Percentiles rank a stretch among this genome's conserved stretches.
These are phyloP conservation scores for Lasioglossum figueresi DNA, from an alignment of 2,888 invertebrate genomes.

Conservation along the genomic window DNA sequence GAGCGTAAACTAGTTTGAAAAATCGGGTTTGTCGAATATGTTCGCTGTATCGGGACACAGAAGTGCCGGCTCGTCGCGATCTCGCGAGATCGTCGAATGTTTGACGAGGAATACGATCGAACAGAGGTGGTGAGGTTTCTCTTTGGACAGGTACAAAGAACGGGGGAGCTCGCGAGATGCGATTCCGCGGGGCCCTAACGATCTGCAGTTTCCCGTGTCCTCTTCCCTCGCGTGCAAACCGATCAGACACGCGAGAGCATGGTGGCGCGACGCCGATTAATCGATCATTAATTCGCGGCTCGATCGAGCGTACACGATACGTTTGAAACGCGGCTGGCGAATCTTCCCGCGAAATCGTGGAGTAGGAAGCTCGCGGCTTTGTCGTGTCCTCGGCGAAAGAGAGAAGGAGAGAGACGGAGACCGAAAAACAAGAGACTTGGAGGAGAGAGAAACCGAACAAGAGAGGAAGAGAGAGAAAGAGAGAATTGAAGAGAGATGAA, in stretches of 20 bases:
- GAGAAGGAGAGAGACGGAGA: conserved; percentile 18
- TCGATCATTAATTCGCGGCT: conserved; percentile 45
- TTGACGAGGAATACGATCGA: conserved; percentile 15
- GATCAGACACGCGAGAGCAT: not conserved
- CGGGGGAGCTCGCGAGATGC: not conserved
- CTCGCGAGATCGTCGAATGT: not conserved
- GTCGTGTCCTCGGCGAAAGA: conserved; percentile 48
- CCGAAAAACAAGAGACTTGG: not conserved
- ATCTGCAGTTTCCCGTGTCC: not conserved
- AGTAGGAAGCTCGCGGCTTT: conserved; percentile 50
- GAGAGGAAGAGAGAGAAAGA: conserved; percentile 14
- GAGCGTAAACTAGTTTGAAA: conserved; percentile 8
- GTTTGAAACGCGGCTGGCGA: conserved; percentile 13
- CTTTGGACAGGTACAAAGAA: conserved; percentile 2
- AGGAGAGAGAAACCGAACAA: conserved; percentile 30
- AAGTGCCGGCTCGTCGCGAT: not conserved
- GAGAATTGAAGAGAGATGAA: not conserved
- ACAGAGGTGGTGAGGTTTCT: not conserved
- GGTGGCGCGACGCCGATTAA: conserved; percentile 35
- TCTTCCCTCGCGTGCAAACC: not conserved
- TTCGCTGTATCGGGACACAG: not conserved
- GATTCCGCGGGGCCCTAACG: conserved; percentile 2
- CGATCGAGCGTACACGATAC: conserved; percentile 32
- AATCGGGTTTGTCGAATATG: not conserved
- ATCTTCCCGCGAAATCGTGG: conserved; percentile 57